Base-by-base conservation (phyloP, 2,797 vertebrate genomes). In the Danio albolineatus region DNA sequence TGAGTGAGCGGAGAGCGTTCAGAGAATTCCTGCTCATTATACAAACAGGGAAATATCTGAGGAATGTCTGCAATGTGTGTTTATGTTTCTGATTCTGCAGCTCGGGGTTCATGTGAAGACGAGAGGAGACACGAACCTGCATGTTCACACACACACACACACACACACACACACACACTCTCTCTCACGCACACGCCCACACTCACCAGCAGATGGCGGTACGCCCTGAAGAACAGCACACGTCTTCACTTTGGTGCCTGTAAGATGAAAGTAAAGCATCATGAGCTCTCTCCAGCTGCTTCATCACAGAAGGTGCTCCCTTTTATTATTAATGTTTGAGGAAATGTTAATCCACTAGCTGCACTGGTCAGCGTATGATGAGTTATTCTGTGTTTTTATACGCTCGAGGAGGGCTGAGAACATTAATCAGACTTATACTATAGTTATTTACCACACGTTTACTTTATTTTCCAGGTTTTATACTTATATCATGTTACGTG, bases 91-190 rank as follows among this genome's bases (percentile, higher is more conserved):
- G 12, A 6, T 86, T 4, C 83, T 83, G 74, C 86, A 94, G 93
- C 61, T 94, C 93, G 53, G 93, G 93, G 70, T 94, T 94, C 88
- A 91, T 94, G 93, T 94, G 89, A 94, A 76, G 73, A 46, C 28
- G 36, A 28, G 5, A 48, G 43, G 4, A 5, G 60, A 43, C 53
- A 54, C 21, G 19, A 36, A 13, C 62, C 75, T 14, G 19, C 17
- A 54, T 67, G 49, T 76, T 76, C 36, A 66, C 51, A 13, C 46
- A 62, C 8, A 51, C 48, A 51, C 48, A 28, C 28, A 28, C n/a
- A n/a, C n/a, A n/a, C n/a, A n/a, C n/a, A n/a, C n/a, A n/a, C n/a
- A n/a, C n/a, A n/a, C n/a, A n/a, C 28, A 28, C 28, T 28, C 28
- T 28, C 28, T 28, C 28, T 28, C 1, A 28, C 28, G 1, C 28